Conservation (phyloP, 2,797 vertebrate species). For the Knipowitschia caucasica region DNA sequence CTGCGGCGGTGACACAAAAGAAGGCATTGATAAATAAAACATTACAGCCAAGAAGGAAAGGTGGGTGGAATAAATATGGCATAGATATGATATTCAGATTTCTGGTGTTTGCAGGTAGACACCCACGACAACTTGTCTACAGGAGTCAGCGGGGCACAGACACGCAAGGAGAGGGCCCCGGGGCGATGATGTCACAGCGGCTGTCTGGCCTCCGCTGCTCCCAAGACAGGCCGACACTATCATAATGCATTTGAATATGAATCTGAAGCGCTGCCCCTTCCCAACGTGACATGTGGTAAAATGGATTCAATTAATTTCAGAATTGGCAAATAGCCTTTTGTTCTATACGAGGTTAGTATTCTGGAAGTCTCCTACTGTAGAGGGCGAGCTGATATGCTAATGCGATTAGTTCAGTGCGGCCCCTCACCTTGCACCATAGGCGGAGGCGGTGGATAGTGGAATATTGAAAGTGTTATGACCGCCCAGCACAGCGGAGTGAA, state of each 20-base stretch:
- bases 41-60: slow-evolving; percentile 38
- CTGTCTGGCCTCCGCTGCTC: slow-evolving; percentile 33
- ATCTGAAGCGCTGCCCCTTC: slow-evolving; percentile 41
- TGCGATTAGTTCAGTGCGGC: slow-evolving; percentile 40
- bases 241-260: slow-evolving; percentile 56
- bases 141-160: slow-evolving; percentile 20
- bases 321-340: slow-evolving; percentile 56
- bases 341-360: slow-evolving; percentile 59
- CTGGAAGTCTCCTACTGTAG: slow-evolving; percentile 24
- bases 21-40: slow-evolving; percentile 51
- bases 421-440: slow-evolving; percentile 48
- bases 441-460: slow-evolving; percentile 33
- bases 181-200: slow-evolving; percentile 41
- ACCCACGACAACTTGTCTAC: slow-evolving; percentile 33
- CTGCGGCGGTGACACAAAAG: slow-evolving; percentile 41
- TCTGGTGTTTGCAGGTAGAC: slow-evolving; percentile 40
- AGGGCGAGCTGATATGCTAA: slow-evolving; percentile 54
- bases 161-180: slow-evolving; percentile 24
- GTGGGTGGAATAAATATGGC: slow-evolving; percentile 57
- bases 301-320: slow-evolving; percentile 50
- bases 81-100: slow-evolving; percentile 49
- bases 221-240: slow-evolving; percentile 34
- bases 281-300: slow-evolving; percentile 36
- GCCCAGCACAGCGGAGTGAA: not conserved
- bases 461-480: slow-evolving; percentile 18